phyloP scores from a whole-genome alignment of 2,888 invertebrate species.

The Microchrysa polita region DNA sequence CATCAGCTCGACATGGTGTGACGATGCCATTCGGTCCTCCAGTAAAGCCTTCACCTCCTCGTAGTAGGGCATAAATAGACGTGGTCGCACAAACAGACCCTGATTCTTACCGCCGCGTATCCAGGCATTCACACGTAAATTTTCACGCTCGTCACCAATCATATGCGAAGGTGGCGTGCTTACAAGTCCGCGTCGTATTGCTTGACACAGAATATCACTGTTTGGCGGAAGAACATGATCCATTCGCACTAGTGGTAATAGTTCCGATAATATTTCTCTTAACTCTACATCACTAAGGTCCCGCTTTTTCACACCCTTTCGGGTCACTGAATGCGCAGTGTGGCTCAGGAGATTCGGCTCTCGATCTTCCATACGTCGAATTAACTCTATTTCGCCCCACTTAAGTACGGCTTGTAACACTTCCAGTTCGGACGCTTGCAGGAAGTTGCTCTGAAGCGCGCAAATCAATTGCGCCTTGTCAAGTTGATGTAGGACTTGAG shows the following conservation, averaged over 20 bases:
- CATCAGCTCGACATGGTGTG: conserved; percentile 77
- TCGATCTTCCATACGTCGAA: conserved; percentile 83
- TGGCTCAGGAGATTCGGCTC: conserved; percentile 92
- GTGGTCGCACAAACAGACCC: conserved; percentile 81
- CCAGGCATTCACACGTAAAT: conserved; percentile 80
- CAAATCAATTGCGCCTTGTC: conserved; percentile 79
- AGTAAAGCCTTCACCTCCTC: conserved; percentile 91
- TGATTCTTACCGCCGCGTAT: conserved; percentile 76
- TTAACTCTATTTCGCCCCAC: conserved; percentile 90
- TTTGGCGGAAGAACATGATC: conserved; percentile 91
- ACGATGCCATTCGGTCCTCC: conserved; percentile 79
- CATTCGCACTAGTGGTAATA: conserved; percentile 85
- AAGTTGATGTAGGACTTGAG: conserved; percentile 78
- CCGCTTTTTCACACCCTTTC: conserved; percentile 83
- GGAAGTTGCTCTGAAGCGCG: conserved; percentile 79
- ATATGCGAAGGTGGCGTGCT: conserved; percentile 86
- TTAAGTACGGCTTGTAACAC: conserved; percentile 85
- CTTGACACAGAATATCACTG: conserved; percentile 79
- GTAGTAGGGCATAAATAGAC: conserved; percentile 93
- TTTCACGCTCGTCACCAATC: conserved; percentile 77
- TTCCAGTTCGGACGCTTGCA: conserved; percentile 88
- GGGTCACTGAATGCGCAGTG: conserved; percentile 90
- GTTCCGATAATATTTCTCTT: conserved; percentile 83
- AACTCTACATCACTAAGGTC: conserved; percentile 87
- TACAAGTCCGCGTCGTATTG: conserved; percentile 74